Conservation (phyloP, 2,888 invertebrate species). For the Calliscelio sp. region DNA sequence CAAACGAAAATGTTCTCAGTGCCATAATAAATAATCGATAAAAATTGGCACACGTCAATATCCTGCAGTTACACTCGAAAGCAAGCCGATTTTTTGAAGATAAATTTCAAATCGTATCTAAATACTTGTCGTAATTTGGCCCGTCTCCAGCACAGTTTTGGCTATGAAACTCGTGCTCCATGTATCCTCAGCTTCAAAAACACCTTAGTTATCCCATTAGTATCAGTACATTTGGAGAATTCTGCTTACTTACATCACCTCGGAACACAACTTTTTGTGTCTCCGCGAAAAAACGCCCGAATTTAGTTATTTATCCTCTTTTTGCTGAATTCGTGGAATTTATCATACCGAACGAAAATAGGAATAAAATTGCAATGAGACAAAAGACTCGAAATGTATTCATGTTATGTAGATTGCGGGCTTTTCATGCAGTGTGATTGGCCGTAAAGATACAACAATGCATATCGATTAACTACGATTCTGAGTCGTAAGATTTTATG, state of each 20-base stretch:
- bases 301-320: not conserved
- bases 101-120: conserved; percentile 51
- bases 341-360: not conserved
- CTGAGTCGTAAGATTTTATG: conserved; percentile 56
- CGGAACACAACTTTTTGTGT: not conserved
- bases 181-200: conserved; percentile 45
- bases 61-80: conserved; percentile 14
- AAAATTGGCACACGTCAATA: conserved; percentile 52
- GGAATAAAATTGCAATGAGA: conserved; percentile 5
- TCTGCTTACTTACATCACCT: conserved; percentile 28
- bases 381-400: conserved; percentile 47
- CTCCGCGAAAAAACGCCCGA: not conserved
- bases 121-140: conserved; percentile 65
- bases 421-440: conserved; percentile 53
- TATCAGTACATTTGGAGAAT: conserved; percentile 56
- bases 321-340: not conserved
- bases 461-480: conserved; percentile 62
- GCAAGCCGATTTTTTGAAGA: conserved; percentile 16
- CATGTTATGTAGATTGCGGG: conserved; percentile 51
- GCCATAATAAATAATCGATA: conserved; percentile 1
- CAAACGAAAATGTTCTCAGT: not conserved
- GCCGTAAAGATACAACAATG: conserved; percentile 60
- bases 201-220: conserved; percentile 61
- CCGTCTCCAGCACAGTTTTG: conserved; percentile 37
- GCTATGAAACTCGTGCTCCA: conserved; percentile 35